phyloP scores from a whole-genome alignment of 2,888 invertebrate genomes.

The Polydrusus pterygomalis region DNA sequence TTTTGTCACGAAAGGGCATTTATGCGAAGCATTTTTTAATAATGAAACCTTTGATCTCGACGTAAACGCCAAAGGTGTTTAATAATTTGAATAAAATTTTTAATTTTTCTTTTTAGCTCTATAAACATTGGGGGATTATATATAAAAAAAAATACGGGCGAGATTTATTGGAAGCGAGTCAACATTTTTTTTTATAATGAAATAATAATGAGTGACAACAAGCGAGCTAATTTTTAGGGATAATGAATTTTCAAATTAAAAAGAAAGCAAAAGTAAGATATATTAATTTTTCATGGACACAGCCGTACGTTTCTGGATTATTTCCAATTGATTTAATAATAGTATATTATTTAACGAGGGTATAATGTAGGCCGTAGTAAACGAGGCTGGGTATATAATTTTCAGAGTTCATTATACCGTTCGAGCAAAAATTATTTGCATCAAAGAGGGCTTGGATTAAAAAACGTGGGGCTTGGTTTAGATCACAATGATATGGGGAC shows the following conservation, averaged over 20 bases:
- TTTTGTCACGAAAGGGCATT: slow-evolving; percentile 6
- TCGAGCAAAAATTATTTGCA: too few relatives aligned
- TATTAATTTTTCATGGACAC: too few relatives aligned
- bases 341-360: too few relatives aligned
- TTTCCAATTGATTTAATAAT: too few relatives aligned
- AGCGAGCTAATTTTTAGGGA: not conserved
- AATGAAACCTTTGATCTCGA: slow-evolving; percentile 22
- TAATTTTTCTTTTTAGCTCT: slow-evolving; percentile 9
- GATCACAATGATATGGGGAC: too few relatives aligned
- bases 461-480: too few relatives aligned
- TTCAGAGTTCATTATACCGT: too few relatives aligned
- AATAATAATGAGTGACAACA: not conserved
- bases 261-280: not conserved
- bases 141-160: not conserved
- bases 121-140: not conserved
- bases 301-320: too few relatives aligned
- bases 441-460: too few relatives aligned
- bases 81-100: slow-evolving; percentile 26
- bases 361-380: too few relatives aligned
- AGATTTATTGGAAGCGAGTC: not conserved
- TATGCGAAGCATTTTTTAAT: slow-evolving; percentile 8
- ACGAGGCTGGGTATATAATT: too few relatives aligned
- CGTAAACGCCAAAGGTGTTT: slow-evolving; percentile 17
- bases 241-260: not conserved
- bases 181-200: not conserved